Base-by-base conservation (phyloP, 2,113 vertebrate species). In the Indri indri region DNA sequence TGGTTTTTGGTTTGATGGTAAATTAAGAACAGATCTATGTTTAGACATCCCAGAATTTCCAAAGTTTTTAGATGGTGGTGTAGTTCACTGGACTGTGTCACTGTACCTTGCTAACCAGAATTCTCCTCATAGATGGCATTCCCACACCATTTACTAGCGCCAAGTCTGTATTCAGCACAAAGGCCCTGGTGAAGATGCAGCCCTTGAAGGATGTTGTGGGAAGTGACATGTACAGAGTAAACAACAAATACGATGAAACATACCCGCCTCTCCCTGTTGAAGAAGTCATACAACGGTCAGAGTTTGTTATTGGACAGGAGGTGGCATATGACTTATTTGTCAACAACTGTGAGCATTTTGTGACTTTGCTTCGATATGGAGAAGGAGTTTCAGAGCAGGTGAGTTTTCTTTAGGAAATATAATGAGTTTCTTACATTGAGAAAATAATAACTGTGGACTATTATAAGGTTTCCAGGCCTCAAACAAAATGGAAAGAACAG, bases 281-380 rank as follows among this genome's bases (percentile, higher is more conserved):
- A 52, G 98, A 99, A 87, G 99, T 99, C 98, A 99, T 99, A 79
- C 95, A 97, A n/a, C 97, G 95, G 0, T 99, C 99, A 0, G 98
- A 99, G 97, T 85, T 86, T 42, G 98, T 99, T 81, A 99, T 99
- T 68, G 99, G 98, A 70, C 98, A 98, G 96, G 99, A 99, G 94
- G 99, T 99, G 97, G 97, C 99, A 0, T 99, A 99, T 22, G 99
- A 99, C 95, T 88, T 99, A 87, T 91, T 99, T 4, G 98, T 98
- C 92, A 99, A 98, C 97, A 99, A 99, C 99, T 99, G 99, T 54
- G 99, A 99, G 96, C 99, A 99, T 97, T 99, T 99, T 70, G 99
- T 99, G 86, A 99, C 99, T 3, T 92, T 98, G 74, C 99, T 99
- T 45, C 99, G 99, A 91, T 99, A 99, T 0, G 99, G 99, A 3